These are phyloP conservation scores for Pterobdella sp. DNA, from an alignment of 2,888 invertebrate species.

Conservation along the genomic window DNA sequence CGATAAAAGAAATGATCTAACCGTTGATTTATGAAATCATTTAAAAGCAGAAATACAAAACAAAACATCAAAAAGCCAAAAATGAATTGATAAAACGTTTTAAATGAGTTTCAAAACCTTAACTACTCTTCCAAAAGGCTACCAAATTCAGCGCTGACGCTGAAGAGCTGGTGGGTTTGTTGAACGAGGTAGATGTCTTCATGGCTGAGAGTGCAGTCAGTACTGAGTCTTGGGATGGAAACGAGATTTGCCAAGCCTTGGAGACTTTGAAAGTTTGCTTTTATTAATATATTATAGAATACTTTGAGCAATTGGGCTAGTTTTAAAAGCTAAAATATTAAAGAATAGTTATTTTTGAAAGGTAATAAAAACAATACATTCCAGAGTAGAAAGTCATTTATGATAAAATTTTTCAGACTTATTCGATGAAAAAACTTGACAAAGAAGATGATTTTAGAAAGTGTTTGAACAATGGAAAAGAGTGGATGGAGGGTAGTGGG, in stretches of 20 bases:
- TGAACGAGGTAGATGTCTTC: slow-evolving; percentile 9
- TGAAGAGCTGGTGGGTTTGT: not conserved
- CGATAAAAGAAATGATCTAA: not conserved
- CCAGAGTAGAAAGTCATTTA: not conserved
- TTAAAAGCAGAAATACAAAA: not conserved
- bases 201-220: not conserved
- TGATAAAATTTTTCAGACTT: not conserved
- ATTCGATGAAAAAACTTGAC: not conserved
- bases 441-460: not conserved
- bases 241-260: not conserved
- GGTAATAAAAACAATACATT: not conserved
- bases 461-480: not conserved
- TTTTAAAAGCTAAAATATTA: too few relatives aligned
- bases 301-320: too few relatives aligned
- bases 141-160: not conserved
- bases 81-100: not conserved
- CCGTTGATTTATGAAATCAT: too few relatives aligned
- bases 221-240: not conserved
- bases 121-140: not conserved
- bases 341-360: not conserved
- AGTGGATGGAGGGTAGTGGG: slow-evolving; percentile 2
- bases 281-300: too few relatives aligned
- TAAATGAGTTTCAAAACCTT: not conserved
- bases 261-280: not conserved
- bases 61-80: not conserved